These are phyloP conservation scores for Nannoperca obscura DNA, from an alignment of 2,797 vertebrate genomes.

Conservation along the genomic window DNA sequence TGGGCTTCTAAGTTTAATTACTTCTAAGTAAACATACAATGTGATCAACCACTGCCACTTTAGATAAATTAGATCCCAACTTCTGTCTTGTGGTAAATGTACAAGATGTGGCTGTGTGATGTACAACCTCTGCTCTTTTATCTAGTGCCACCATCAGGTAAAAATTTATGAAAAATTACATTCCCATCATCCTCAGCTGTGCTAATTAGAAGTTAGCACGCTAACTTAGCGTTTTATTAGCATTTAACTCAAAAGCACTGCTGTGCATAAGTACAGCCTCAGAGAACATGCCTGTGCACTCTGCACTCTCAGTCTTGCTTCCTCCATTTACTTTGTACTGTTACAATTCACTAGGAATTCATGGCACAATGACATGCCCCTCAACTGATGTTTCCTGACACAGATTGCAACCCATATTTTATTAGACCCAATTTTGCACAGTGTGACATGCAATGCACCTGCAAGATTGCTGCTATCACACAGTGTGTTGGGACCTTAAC, in stretches of 20 bases:
- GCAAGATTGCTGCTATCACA: slow-evolving; percentile 24
- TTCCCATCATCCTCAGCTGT: background rate
- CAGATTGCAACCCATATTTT: slow-evolving; percentile 17
- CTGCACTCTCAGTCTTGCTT: too few species aligned
- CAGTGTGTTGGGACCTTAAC: slow-evolving; percentile 7
- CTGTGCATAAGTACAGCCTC: background rate
- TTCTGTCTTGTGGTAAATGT: background rate
- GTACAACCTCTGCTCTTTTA: background rate
- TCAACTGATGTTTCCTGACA: slow-evolving; percentile 10
- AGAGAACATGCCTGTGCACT: background rate
- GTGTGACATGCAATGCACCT: slow-evolving; percentile 27
- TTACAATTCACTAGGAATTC: slow-evolving; percentile 5
- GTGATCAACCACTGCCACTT: background rate
- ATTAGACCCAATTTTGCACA: slow-evolving; percentile 32
- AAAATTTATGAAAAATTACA: background rate
- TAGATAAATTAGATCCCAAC: background rate
- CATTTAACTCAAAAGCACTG: background rate
- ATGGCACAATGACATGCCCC: background rate
- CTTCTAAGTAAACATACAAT: background rate
- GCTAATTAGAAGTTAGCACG: background rate
- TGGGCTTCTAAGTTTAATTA: slow-evolving; percentile 6
- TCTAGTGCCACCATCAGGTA: background rate
- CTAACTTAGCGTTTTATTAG: background rate
- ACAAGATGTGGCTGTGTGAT: background rate
- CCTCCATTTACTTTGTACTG: too few species aligned